A percentile compares a stretch with the other conserved stretches of the same genome.
These are phyloP conservation scores for Zingel zingel DNA, from an alignment of 2,113 vertebrate species.

Conservation along the genomic window DNA sequence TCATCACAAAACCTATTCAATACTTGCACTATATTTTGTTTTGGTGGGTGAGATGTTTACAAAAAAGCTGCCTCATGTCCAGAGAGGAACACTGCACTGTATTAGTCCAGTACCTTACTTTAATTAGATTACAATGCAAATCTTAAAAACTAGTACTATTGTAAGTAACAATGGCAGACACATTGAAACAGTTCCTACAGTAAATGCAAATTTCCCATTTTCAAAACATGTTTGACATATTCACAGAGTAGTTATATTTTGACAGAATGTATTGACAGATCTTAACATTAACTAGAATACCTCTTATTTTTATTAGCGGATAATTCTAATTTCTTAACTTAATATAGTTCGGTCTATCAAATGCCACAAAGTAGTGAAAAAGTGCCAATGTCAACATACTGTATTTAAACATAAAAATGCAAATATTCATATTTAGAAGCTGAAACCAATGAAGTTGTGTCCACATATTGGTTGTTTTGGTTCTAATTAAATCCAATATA, in stretches of 20 bases:
- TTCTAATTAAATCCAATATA: not conserved
- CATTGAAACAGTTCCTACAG: not conserved
- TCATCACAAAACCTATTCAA: conserved; percentile 26
- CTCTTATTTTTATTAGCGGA: not conserved
- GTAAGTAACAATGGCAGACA: not conserved
- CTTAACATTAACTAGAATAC: not conserved
- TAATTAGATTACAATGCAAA: not conserved
- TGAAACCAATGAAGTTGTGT: not conserved
- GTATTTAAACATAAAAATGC: not conserved
- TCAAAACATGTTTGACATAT: not conserved
- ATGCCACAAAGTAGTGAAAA: not conserved
- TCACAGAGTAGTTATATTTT: not conserved
- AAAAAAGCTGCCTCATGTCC: not conserved
- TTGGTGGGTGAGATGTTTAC: not conserved
- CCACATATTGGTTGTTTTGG: not conserved
- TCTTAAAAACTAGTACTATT: not conserved
- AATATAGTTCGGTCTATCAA: no score
- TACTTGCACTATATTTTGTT: conserved; percentile 9
- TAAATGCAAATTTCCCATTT: not conserved
- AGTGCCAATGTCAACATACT: not conserved
- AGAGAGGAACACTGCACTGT: not conserved
- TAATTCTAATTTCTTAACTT: no score
- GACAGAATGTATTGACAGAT: not conserved
- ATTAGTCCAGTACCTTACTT: not conserved
- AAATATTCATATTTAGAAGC: not conserved